These are phyloP conservation scores for Triplophysa siluroides DNA, from an alignment of 2,113 vertebrate species.

Conservation along the genomic window DNA sequence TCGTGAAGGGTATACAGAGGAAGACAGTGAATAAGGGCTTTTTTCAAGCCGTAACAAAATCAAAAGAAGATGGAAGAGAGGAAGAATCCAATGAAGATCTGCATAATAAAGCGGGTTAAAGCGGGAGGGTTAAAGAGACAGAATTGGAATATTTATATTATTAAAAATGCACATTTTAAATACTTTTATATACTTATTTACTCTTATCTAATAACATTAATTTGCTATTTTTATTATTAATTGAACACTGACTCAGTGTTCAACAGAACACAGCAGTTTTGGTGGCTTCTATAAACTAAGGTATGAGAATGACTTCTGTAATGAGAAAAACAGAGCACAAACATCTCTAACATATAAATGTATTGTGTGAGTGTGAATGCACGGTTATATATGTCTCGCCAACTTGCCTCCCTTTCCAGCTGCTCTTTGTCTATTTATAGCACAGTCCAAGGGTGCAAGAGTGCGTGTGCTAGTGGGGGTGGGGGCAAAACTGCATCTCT, in stretches of 20 bases:
- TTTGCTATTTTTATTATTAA: not conserved
- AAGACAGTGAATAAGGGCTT: constrained; percentile 63
- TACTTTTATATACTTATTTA: not conserved
- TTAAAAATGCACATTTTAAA: not conserved
- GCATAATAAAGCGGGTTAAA: too few relatives aligned
- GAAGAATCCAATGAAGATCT: not conserved
- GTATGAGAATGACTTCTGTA: constrained; percentile 61
- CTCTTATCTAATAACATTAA: constrained; percentile 30
- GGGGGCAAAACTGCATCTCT: constrained; percentile 67
- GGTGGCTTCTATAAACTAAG: not conserved
- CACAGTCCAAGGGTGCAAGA: constrained; percentile 55
- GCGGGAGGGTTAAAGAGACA: constrained; percentile 23
- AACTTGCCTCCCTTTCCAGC: constrained; percentile 73
- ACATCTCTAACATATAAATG: constrained; percentile 56
- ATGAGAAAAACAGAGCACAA: constrained; percentile 49
- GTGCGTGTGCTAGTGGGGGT: constrained; percentile 57
- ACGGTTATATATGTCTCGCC: constrained; percentile 45
- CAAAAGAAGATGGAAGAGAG: constrained; percentile 55
- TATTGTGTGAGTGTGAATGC: constrained; percentile 53
- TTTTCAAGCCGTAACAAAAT: constrained; percentile 57
- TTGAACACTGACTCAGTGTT: not conserved
- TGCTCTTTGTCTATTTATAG: constrained; percentile 80
- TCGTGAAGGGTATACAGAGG: constrained; percentile 75
- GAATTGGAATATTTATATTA: too few relatives aligned
- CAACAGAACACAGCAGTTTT: not conserved